phyloP scores from a whole-genome alignment of 2,888 invertebrate genomes.

The Abrostola triplasia region DNA sequence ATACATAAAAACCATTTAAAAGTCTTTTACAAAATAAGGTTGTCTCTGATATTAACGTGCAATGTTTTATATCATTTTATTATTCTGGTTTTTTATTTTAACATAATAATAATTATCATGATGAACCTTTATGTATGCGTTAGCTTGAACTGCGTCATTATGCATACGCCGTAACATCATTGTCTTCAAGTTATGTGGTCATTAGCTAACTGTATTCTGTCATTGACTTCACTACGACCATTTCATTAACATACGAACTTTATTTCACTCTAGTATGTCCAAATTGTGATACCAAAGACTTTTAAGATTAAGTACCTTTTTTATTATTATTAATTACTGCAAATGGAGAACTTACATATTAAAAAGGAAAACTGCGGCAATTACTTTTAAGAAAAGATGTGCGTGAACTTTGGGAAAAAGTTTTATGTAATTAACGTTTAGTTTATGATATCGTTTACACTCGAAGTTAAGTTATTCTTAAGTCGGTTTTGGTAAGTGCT shows the following conservation, averaged over 20 bases:
- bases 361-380: constrained; percentile 10
- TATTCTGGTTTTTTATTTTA: no score
- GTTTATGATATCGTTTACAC: no score
- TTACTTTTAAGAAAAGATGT: constrained; percentile 11
- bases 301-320: constrained; percentile 28
- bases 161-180: constrained; percentile 14
- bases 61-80: no score
- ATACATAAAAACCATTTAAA: no score
- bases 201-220: constrained; percentile 38
- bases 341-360: constrained; percentile 5
- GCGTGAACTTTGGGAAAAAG: not conserved
- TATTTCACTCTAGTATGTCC: constrained; percentile 16
- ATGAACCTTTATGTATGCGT: not conserved
- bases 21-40: no score
- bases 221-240: not conserved
- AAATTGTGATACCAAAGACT: constrained; percentile 15
- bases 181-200: constrained; percentile 32
- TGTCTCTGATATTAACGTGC: no score
- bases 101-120: no score
- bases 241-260: constrained; percentile 17
- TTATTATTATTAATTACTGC: constrained; percentile 23
- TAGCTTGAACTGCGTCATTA: constrained; percentile 4
- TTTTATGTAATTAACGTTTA: not conserved
- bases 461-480: no score
- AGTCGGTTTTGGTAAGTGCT: no score